Percentiles rank a stretch among this genome's conserved stretches.
Evolutionary conservation across 2,113 vertebrate genomes (phyloP).

Genomic region (Hyla sarda): DNA sequence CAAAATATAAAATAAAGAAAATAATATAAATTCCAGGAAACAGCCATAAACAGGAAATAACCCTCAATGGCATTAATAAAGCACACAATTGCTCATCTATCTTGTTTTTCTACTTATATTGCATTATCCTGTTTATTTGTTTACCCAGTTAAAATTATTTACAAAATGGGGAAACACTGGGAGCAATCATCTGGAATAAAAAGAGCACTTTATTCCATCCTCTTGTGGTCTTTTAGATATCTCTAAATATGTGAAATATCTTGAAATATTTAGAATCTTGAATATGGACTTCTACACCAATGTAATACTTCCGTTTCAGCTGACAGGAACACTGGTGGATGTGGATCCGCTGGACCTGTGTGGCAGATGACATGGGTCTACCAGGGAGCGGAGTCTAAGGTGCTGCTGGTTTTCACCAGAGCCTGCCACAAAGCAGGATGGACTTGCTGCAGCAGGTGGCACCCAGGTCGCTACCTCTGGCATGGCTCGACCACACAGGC

Average conservation of each 20-base stretch:
- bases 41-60: constrained; percentile 21
- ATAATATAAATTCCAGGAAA: background rate
- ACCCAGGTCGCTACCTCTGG: too few species aligned
- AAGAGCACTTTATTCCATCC: background rate
- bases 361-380: too few species aligned
- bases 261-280: background rate
- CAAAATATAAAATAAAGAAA: background rate
- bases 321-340: too few species aligned
- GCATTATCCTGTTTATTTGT: constrained; percentile 17
- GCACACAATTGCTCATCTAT: background rate
- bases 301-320: too few species aligned
- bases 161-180: background rate
- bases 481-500: too few species aligned
- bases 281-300: background rate
- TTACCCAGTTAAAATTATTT: background rate
- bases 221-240: background rate
- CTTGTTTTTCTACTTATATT: constrained; percentile 11
- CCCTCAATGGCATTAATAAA: background rate
- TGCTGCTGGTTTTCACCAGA: too few species aligned
- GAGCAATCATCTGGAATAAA: background rate
- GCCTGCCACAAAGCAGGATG: too few species aligned
- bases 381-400: too few species aligned
- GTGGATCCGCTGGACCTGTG: too few species aligned
- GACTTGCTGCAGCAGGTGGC: too few species aligned
- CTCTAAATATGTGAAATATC: background rate